A percentile compares a stretch with the other conserved stretches of the same genome.
These are phyloP conservation scores for Macrosiphum euphorbiae DNA, from an alignment of 2,888 invertebrate genomes.

Conservation along the genomic window DNA sequence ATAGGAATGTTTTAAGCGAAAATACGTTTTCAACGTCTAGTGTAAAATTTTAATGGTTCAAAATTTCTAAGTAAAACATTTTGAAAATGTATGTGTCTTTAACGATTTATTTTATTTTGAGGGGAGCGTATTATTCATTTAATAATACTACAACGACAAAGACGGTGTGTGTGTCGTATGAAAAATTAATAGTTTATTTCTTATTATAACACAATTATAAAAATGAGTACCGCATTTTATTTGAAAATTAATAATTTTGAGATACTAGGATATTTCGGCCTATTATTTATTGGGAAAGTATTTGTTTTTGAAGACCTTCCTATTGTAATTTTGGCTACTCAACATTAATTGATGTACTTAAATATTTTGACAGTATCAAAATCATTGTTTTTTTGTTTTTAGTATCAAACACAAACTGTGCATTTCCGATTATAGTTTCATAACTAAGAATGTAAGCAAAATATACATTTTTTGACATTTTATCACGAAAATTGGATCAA, in stretches of 20 bases:
- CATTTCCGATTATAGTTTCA: neutral
- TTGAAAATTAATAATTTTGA: neutral
- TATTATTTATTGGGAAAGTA: neutral
- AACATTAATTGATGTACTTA: neutral
- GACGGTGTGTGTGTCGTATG: neutral
- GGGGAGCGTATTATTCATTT: neutral
- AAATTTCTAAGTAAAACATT: neutral
- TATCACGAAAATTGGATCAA: neutral
- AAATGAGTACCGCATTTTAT: neutral
- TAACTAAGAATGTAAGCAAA: neutral
- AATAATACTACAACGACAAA: neutral
- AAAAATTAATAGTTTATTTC: no score
- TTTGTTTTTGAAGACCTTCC: neutral
- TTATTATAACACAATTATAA: no score
- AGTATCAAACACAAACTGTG: neutral
- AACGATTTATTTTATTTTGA: neutral
- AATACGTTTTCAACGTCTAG: neutral
- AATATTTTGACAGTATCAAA: neutral
- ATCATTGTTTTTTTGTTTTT: neutral
- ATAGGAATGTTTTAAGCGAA: neutral
- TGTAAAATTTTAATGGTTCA: neutral
- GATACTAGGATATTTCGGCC: neutral
- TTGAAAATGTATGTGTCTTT: neutral
- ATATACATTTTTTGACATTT: neutral
- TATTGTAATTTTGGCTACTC: neutral